phyloP scores from a whole-genome alignment of 2,797 vertebrate genomes.

The Melanotaenia trifasciata region DNA sequence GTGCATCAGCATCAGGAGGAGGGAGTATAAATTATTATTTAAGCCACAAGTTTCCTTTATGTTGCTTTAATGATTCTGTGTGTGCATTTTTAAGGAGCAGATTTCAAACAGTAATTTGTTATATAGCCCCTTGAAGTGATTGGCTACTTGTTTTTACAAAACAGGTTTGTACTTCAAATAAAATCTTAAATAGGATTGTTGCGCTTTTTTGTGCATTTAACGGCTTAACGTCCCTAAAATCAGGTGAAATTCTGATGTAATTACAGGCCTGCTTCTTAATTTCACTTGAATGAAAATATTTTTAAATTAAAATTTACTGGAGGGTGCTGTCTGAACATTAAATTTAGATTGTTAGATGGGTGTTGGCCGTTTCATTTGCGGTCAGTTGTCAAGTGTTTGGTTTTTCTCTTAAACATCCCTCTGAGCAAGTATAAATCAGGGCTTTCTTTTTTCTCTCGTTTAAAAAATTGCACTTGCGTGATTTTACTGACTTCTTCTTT shows the following conservation, averaged over 20 bases:
- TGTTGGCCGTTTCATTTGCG: too few relatives aligned
- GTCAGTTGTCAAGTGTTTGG: too few relatives aligned
- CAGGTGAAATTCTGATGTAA: not conserved
- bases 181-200: too few relatives aligned
- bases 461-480: too few relatives aligned
- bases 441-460: too few relatives aligned
- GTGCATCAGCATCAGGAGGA: slow-evolving; percentile 38
- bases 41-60: slow-evolving; percentile 13
- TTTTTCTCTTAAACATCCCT: too few relatives aligned
- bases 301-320: not conserved
- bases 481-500: not conserved
- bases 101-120: not conserved
- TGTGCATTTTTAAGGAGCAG: not conserved
- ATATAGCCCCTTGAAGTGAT: not conserved
- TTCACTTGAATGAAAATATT: not conserved
- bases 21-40: slow-evolving; percentile 53
- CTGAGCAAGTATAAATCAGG: too few relatives aligned
- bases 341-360: too few relatives aligned
- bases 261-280: not conserved
- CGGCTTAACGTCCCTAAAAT: not conserved
- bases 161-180: not conserved
- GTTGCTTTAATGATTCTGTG: slow-evolving; percentile 27
- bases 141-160: not conserved
- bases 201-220: not conserved
- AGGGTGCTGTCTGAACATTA: too few relatives aligned